Evolutionary conservation across 1,140 invertebrate genomes (phyloP), one percentile per base, ranked within the genome.

Genomic region (Reticulitermes speratus): DNA sequence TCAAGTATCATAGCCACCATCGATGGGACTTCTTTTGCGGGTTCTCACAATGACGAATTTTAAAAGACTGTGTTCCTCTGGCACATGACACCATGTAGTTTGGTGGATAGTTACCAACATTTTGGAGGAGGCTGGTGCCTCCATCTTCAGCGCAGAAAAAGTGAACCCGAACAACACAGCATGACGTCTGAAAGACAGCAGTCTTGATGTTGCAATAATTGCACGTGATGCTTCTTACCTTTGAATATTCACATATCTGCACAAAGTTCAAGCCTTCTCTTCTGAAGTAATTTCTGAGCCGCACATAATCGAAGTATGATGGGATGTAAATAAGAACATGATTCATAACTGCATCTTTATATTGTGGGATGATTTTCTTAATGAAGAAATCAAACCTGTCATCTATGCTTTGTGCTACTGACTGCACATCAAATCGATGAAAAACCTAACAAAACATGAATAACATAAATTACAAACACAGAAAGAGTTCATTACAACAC

Each of bases 301-400:
- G 93, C 0, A 99, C 96, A 92, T 95, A 99, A 91, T 99, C 98
- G 90, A 98, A 99, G 90, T 99, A 99, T 65, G 96, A 98, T 0
- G 98, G 96, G 75, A 99, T 93, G 91, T 96, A 99, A 82, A 99
- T 95, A 59, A 99, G 90, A 0, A 97, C 98, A 89, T 98, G 97
- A 84, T 95, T 94, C 94, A 96, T 96, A 11, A 96, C 92, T 25
- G 93, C 92, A 88, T 96, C 95, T 86, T 93, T 95, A 88, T 96
- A 96, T 86, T 96, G 95, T 0, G 97, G 97, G 32, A 99, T 90
- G 75, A 99, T 93, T 92, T 97, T 95, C 48, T 94, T 94, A 1
- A 94, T 91, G 88, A 99, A 99, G 91, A 96, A 97, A n/a, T 97
- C 92, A 90, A 99, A 98, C 88, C 98, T 92, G 30, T 92, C 92